Base-by-base conservation (phyloP, 2,113 vertebrate species). In the Etheostoma spectabile region DNA sequence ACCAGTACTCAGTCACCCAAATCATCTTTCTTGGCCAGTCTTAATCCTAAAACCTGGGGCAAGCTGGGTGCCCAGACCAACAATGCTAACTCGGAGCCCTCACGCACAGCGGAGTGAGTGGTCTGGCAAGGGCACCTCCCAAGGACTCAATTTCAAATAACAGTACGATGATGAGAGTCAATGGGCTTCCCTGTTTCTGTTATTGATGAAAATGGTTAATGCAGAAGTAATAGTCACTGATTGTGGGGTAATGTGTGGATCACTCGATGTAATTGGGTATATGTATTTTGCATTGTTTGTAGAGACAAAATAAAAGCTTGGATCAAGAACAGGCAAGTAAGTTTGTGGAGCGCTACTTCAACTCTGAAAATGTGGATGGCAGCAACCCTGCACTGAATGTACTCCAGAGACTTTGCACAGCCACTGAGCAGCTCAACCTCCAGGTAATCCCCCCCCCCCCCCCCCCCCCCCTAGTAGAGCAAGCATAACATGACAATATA, bases 271-370 rank as follows among this genome's bases (percentile, higher is more conserved):
- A 73, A 77, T 64, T 3, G 2, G 3, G 35, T 11, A 51, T 35
- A 5, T 53, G 11, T 38, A 14, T 61, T 19, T 59, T 61, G 8
- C 57, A 11, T 27, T 0, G 74, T 24, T 88, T 92, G 5, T 91
- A 99, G 98, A 95, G 98, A 99, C 90, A 98, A 99, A 95, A 99
- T 99, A 82, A 99, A 98, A 91, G 96, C 97, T 81, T 99, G 98
- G 98, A 99, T 99, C 92, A 99, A 91, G 98, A 99, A 56, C 97
- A 98, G 93, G 97, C 98, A 10, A 96, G 96, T 90, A 99, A 98
- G 90, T 99, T 99, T 95, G 98, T 99, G 51, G 97, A 98, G 78
- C 96, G 95, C 87, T 99, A 99, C 84, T 99, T 99, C 93, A 99
- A 96, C 93, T 98, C 98, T 79, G 98, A 99, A 94, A 98, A 97